Base-by-base conservation (phyloP, 2,797 vertebrate genomes). In the Enteromius afrohamiltoni region DNA sequence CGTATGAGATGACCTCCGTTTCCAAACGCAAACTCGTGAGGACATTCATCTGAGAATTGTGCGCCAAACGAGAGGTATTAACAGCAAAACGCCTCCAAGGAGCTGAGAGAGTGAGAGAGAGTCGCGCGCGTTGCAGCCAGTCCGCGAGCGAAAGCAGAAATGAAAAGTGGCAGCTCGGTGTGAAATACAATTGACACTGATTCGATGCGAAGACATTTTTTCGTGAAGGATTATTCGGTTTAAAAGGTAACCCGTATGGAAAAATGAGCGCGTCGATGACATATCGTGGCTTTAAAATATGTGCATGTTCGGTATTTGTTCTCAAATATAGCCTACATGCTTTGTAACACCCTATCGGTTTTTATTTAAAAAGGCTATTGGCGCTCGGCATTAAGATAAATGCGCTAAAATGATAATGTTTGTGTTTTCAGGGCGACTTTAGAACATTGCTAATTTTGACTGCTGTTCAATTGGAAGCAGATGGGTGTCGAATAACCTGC, bases 401-500 rank as follows among this genome's bases (percentile, higher is more conserved):
- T 42, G 79, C 74, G 77, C 49, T 82, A 49, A 86, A 80, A 82
- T 64, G 17, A 82, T 78, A 79, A 77, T 83, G 83, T 84, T 86
- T 86, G 85, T 85, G 82, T 83, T 84, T 82, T 70, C 68, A 76
- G n/a, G 34, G 26, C 45, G 83, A 79, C 80, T 84, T 84, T 82
- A 82, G 82, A 84, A 83, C 82, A 84, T 82, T 69, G 80, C 70
- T 82, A 79, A 84, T 85, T 80, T 82, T 82, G 80, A 83, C 62
- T 42, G 87, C 83, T 83, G 87, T 87, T 89, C 85, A 83, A 81
- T n/a, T 34, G 77, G 82, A 76, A 78, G 83, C 85, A 85, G 85
- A 88, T 90, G 86, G 87, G 87, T 86, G 74, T 87, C 83, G 84
- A 87, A 89, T 87, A 85, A 71, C 85, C 87, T 85, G 74, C 84